Evolutionary conservation across 2,797 vertebrate genomes (phyloP).

Genomic region (Lepilemur septentrionalis): DNA sequence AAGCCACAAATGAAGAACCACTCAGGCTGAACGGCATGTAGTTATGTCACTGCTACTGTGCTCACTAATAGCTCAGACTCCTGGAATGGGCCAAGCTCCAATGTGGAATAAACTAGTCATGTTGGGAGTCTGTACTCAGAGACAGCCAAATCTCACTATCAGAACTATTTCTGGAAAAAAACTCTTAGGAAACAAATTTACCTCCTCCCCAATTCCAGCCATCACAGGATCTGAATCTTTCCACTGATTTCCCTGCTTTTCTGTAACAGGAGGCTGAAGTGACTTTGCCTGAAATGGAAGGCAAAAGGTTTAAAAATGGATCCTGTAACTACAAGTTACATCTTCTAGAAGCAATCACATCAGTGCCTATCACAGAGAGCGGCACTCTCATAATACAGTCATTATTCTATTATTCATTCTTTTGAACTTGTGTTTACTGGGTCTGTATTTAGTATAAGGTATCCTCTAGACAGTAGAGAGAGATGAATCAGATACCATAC

Average conservation of each 20-base stretch:
- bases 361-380: rapidly evolving
- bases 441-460: neutral
- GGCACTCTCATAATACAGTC: rapidly evolving
- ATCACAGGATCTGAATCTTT: conserved; percentile 94
- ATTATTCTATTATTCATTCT: rapidly evolving
- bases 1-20: neutral
- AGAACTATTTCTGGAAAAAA: conserved; percentile 2
- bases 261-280: conserved; percentile 80
- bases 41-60: neutral
- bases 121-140: neutral
- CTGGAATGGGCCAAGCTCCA: rapidly evolving
- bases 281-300: conserved; percentile 77
- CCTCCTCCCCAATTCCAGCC: conserved; percentile 95
- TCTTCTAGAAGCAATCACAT: neutral
- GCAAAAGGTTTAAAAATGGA: neutral
- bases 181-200: conserved; percentile 65
- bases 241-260: conserved; percentile 91
- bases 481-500: no score
- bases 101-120: rapidly evolving
- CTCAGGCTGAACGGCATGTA: rapidly evolving
- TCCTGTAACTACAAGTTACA: neutral
- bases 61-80: neutral
- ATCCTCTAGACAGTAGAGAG: neutral
- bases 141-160: neutral
- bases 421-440: rapidly evolving